Evolutionary conservation across 2,113 vertebrate genomes (phyloP), one percentile per base, ranked within the genome.

Genomic region (Acanthisitta chloris): DNA sequence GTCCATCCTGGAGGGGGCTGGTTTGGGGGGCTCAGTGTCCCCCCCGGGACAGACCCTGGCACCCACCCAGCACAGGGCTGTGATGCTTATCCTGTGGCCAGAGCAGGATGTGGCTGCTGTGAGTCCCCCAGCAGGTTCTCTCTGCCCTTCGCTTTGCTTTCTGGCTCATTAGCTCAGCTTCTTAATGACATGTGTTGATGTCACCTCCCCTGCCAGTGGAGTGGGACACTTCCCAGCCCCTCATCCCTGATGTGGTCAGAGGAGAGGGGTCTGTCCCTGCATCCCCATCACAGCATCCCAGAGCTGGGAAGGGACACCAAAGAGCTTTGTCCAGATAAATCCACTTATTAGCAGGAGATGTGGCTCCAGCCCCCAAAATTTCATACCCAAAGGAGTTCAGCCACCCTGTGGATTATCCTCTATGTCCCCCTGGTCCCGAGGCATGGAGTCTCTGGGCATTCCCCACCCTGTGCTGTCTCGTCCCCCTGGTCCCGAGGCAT

Each of bases 231-330:
- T 69, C 74, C 78, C 33, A 0, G n/a, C 19, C n/a, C 40, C 49
- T 46, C 15, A 0, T 4, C 29, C 57, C n/a, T 4, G 1, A 21
- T 1, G 0, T 2, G 28, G n/a, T 6, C 11, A 0, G 48, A 38
- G 64, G 29, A 84, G n/a, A 14, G 17, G 33, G 25, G 16, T 84
- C 54, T 15, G 9, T 58, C 34, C 52, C 55, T 7, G 0, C 40
- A 3, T 42, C 61, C 16, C 71, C 82, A 9, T 3, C 1, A 0
- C 61, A 17, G 74, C 48, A 13, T 9, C 90, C 52, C 2, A 0
- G 45, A 8, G 52, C 29, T 13, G 70, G 54, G 52, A 28, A 16
- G 36, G 48, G 58, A 18, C 14, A 25, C 29, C 55, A 25, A 70
- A 51, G 52, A 19, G 24, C 23, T 78, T 79, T 71, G 6, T 15